These are phyloP conservation scores for Calonectris borealis DNA, from an alignment of 2,113 vertebrate species.

Conservation along the genomic window DNA sequence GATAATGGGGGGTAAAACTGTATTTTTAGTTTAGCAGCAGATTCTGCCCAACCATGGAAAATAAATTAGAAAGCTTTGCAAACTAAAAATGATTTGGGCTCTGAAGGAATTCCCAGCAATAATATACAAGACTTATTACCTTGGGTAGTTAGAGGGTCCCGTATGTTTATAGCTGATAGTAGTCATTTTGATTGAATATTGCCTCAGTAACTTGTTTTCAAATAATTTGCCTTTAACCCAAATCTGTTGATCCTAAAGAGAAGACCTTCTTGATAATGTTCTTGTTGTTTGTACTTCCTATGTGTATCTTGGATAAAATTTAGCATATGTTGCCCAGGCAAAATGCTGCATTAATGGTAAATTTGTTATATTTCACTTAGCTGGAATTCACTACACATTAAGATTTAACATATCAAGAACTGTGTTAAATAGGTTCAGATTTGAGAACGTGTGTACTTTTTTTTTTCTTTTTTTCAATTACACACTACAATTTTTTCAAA, in stretches of 20 bases:
- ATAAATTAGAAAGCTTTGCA: slow-evolving; percentile 77
- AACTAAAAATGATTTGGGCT: slow-evolving; percentile 74
- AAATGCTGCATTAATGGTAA: neutral
- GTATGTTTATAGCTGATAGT: slow-evolving; percentile 73
- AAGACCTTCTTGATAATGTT: slow-evolving; percentile 14
- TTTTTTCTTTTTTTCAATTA: neutral
- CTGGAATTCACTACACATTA: neutral
- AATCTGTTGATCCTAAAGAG: slow-evolving; percentile 6
- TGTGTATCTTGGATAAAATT: neutral
- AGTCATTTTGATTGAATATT: slow-evolving; percentile 77
- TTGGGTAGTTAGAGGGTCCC: slow-evolving; percentile 68
- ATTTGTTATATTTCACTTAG: neutral
- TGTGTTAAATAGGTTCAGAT: neutral
- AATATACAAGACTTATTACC: slow-evolving; percentile 81
- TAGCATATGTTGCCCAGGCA: neutral
- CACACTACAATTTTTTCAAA: neutral
- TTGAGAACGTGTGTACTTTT: fast-evolving
- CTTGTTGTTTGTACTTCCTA: neutral
- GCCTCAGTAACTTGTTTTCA: slow-evolving; percentile 70
- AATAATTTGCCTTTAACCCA: slow-evolving; percentile 60
- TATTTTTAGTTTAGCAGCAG: slow-evolving; percentile 69
- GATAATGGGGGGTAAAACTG: slow-evolving; percentile 80
- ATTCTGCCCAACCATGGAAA: slow-evolving; percentile 72
- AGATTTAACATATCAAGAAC: neutral
- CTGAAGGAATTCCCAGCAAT: slow-evolving; percentile 78